These are phyloP conservation scores for Porites divaricata DNA, from an alignment of 92 coral and sea anemone species.

Conservation along the genomic window DNA sequence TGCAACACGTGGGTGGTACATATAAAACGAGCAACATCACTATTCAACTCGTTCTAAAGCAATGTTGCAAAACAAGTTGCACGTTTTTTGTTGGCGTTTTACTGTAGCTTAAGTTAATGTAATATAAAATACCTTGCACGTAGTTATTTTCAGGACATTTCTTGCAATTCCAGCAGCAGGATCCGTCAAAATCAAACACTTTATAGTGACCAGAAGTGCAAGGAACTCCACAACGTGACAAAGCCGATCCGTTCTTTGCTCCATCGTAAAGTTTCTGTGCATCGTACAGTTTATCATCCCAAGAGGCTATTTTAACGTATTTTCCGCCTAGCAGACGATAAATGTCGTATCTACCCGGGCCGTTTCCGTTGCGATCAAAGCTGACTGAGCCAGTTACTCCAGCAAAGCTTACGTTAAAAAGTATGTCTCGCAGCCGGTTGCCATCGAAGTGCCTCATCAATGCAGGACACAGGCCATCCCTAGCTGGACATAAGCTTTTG, in stretches of 20 bases:
- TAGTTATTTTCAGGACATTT: slow-evolving; percentile 68
- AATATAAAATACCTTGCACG: slow-evolving; percentile 59
- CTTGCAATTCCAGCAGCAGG: slow-evolving; percentile 89
- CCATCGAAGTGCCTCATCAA: slow-evolving; percentile 61
- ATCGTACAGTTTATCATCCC: slow-evolving; percentile 64
- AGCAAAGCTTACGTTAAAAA: slow-evolving; percentile 64
- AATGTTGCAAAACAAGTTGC: too few species aligned
- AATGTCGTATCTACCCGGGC: slow-evolving; percentile 83
- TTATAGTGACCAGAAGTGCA: slow-evolving; percentile 70
- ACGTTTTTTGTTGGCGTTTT: too few species aligned
- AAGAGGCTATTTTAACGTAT: slow-evolving; percentile 68
- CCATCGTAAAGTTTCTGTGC: slow-evolving; percentile 18
- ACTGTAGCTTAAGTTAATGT: too few species aligned
- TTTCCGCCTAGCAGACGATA: slow-evolving; percentile 67
- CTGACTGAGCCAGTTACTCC: slow-evolving; percentile 75
- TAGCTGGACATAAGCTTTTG: slow-evolving; percentile 65
- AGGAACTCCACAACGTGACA: slow-evolving; percentile 72
- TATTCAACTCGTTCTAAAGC: too few species aligned
- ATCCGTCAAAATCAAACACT: slow-evolving; percentile 43
- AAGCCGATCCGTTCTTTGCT: slow-evolving; percentile 6
- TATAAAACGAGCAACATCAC: too few species aligned
- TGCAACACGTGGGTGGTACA: too few species aligned
- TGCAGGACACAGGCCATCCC: slow-evolving; percentile 69
- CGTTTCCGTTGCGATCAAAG: slow-evolving; percentile 84
- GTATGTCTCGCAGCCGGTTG: slow-evolving; percentile 45